These are phyloP conservation scores for Dicaeum eximium DNA, from an alignment of 2,113 vertebrate species.

Conservation along the genomic window DNA sequence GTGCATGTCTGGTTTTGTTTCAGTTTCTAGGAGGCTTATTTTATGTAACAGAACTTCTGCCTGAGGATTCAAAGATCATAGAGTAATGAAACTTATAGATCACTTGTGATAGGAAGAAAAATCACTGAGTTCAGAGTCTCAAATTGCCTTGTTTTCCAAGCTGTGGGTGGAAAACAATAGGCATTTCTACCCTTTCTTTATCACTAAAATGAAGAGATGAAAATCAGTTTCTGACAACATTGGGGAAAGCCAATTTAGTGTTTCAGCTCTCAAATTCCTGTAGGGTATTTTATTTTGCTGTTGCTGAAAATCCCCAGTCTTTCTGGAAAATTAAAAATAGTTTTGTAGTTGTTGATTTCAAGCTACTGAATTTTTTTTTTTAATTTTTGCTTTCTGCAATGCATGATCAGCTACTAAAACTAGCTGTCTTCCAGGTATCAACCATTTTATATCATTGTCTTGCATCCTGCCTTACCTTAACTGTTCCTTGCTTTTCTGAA, in stretches of 20 bases:
- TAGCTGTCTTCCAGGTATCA: neutral
- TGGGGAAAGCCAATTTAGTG: slow-evolving; percentile 42
- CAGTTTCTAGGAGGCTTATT: slow-evolving; percentile 47
- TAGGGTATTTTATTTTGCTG: neutral
- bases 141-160: slow-evolving; percentile 59
- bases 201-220: slow-evolving; percentile 60
- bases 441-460: neutral
- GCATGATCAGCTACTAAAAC: neutral
- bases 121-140: slow-evolving; percentile 59
- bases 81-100: slow-evolving; percentile 80
- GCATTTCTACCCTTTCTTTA: slow-evolving; percentile 47
- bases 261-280: neutral
- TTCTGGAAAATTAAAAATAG: neutral
- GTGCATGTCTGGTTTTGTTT: slow-evolving; percentile 48
- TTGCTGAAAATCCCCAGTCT: neutral
- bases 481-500: neutral
- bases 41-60: slow-evolving; percentile 55
- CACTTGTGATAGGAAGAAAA: slow-evolving; percentile 77
- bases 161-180: slow-evolving; percentile 22
- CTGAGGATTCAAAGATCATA: slow-evolving; percentile 71
- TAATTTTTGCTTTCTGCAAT: neutral
- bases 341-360: neutral
- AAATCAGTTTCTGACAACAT: slow-evolving; percentile 54
- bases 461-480: neutral
- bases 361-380: neutral